Conservation (phyloP, 2,113 vertebrate species). For the Aldabrachelys gigantea region DNA sequence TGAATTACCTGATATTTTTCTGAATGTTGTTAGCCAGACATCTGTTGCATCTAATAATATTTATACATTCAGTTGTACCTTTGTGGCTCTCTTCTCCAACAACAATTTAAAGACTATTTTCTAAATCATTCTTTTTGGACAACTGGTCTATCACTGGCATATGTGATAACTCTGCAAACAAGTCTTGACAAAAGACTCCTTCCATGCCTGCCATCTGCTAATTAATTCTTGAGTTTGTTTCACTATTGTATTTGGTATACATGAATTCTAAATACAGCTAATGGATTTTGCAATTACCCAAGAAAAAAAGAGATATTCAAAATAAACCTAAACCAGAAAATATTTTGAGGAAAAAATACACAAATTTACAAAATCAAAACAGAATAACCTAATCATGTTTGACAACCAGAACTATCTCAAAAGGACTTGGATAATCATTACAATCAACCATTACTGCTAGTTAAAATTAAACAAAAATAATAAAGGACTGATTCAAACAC, state of each 20-base stretch:
- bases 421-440: neutral
- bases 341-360: neutral
- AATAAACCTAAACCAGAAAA: neutral
- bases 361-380: neutral
- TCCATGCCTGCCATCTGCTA: constrained; percentile 40
- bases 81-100: neutral
- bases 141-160: neutral
- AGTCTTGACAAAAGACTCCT: constrained; percentile 15
- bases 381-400: constrained; percentile 1
- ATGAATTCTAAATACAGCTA: constrained; percentile 21
- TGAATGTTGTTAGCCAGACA: neutral
- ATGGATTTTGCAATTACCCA: constrained; percentile 4
- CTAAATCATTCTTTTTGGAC: constrained; percentile 10
- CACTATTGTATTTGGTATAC: constrained; percentile 23
- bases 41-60: neutral
- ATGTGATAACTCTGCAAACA: neutral
- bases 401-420: neutral
- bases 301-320: neutral
- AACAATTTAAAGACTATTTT: neutral
- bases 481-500: neutral
- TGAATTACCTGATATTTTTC: neutral
- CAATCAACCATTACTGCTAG: neutral
- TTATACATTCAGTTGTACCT: constrained; percentile 5
- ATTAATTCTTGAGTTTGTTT: constrained; percentile 20
- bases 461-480: neutral